Percentiles rank a stretch among this genome's conserved stretches.
Evolutionary conservation across 2,797 vertebrate genomes (phyloP).

Genomic region (Falco concolor): DNA sequence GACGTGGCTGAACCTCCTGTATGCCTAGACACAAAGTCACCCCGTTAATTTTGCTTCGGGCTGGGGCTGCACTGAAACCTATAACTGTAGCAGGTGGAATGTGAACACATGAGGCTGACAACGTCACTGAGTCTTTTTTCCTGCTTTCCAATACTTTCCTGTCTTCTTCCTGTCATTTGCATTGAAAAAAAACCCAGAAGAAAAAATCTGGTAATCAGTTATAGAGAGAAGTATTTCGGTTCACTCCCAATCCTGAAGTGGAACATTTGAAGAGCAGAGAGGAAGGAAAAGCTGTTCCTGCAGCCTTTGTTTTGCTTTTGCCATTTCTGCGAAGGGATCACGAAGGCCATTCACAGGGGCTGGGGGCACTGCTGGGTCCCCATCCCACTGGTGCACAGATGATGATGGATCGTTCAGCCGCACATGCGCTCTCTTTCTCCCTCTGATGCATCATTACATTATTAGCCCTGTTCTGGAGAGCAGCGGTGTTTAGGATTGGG

Average conservation of each 20-base stretch:
- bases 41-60: background rate
- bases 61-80: background rate
- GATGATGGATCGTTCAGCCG: background rate
- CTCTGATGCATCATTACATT: background rate
- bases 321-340: rapidly evolving
- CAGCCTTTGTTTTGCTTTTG: background rate
- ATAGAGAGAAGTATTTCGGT: background rate
- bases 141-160: background rate
- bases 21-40: background rate
- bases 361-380: background rate
- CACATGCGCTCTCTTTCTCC: background rate
- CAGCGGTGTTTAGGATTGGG: background rate
- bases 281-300: background rate
- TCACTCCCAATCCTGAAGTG: background rate
- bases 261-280: background rate
- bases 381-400: background rate
- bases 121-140: background rate
- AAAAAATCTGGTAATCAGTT: background rate
- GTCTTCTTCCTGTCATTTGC: background rate
- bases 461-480: background rate
- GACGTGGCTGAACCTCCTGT: background rate
- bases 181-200: background rate
- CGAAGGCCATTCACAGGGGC: background rate
- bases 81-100: background rate
- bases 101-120: background rate